Base-by-base conservation (phyloP, 2,797 vertebrate genomes). In the Otolemur crassicaudatus region DNA sequence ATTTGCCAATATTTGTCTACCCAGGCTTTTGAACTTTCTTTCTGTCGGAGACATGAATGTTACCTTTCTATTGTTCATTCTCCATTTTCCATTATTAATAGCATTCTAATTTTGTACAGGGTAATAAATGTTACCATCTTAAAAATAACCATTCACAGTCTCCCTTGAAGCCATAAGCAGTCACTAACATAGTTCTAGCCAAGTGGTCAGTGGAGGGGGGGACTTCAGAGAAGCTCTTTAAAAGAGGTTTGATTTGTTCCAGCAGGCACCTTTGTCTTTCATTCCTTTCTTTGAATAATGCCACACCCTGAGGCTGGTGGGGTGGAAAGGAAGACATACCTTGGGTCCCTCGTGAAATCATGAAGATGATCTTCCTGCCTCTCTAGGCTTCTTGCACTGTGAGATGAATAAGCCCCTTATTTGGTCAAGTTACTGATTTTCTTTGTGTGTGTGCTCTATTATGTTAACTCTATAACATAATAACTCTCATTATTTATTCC, bases 21-120 rank as follows among this genome's bases (percentile, higher is more conserved):
- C 63, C 7, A 40, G 79, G 88, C 22, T 77, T 90, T 90, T 92
- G 70, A 83, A 67, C 34, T 87, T 90, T 31, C 31, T 83, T 94
- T 23, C 76, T 86, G 3, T 19, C 5, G 75, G 77, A 83, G 14
- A 29, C 58, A 60, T 53, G 40, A 84, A 20, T 8, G 49, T 40
- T 85, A 58, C 46, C 69, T 81, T 81, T 63, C 60, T 69, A 67
- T 14, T 46, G 29, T 56, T 84, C 43, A n/a, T n/a, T 91, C 63
- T 53, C 91, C n/a, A 56, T 27, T 76, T 90, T 31, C 13, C 20
- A n/a, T 91, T 90, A 73, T 49, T 43, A 83, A 84, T 10, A 90
- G 92, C 65, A 61, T 27, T 92, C 49, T 84, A 29, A 63, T 80
- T 95, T 76, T 89, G 20, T 56, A 37, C 10, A 84, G 16, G 4